Evolutionary conservation across 2,113 vertebrate species (phyloP).

Genomic region (Phrynocephalus versicolor): DNA sequence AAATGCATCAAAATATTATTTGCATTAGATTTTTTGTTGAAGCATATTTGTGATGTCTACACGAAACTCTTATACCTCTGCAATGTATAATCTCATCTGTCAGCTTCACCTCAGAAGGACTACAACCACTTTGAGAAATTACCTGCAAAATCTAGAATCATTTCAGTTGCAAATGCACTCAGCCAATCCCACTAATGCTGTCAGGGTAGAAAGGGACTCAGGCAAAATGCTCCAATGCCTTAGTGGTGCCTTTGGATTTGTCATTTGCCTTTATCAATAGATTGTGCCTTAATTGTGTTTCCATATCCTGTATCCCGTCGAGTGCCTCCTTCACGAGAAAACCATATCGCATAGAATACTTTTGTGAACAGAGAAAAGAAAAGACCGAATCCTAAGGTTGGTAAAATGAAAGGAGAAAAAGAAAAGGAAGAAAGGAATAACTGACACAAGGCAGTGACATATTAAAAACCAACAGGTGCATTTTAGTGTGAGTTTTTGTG

Average conservation of each 20-base stretch:
- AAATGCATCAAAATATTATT: background rate
- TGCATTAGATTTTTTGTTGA: background rate
- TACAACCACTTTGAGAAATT: background rate
- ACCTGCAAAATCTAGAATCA: background rate
- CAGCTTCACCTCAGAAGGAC: background rate
- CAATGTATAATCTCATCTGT: background rate
- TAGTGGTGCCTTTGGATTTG: no score
- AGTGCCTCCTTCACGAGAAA: background rate
- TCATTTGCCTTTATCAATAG: no score
- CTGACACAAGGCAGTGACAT: no score
- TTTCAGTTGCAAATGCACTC: background rate
- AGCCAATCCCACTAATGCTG: background rate
- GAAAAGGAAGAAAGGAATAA: no score
- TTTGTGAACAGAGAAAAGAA: background rate
- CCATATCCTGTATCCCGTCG: background rate
- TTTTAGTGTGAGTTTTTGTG: no score
- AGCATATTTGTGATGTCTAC: background rate
- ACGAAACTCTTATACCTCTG: background rate
- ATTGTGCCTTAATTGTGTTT: background rate
- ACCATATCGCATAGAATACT: background rate
- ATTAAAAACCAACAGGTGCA: no score
- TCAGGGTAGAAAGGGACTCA: no score
- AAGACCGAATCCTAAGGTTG: background rate
- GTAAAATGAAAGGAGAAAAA: no score
- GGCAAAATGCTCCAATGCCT: no score